These are phyloP conservation scores for Drosophila suboccidentalis DNA, from an alignment of 2,888 invertebrate species.

Conservation along the genomic window DNA sequence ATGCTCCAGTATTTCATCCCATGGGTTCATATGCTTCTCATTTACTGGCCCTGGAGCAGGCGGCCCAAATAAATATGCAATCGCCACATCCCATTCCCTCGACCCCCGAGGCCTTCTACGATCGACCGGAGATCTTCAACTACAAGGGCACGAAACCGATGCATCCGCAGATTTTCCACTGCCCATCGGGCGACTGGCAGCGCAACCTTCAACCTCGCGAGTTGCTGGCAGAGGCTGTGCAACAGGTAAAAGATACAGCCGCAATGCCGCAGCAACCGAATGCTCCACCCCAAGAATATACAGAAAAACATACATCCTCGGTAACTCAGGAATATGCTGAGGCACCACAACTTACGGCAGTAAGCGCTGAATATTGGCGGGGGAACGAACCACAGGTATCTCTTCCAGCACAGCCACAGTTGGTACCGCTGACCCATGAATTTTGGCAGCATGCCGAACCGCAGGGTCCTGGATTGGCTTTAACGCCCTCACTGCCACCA, in stretches of 20 bases:
- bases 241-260: not conserved
- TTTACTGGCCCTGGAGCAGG: slow-evolving; percentile 37
- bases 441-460: not conserved
- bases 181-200: not conserved
- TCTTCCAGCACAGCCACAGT: not conserved
- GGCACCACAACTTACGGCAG: not conserved
- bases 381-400: not conserved
- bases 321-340: not conserved
- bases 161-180: not conserved
- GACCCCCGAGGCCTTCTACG: not conserved
- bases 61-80: slow-evolving; percentile 19
- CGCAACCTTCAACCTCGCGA: not conserved
- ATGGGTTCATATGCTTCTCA: slow-evolving; percentile 43
- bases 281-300: not conserved
- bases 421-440: not conserved
- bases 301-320: not conserved
- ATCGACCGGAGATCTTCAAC: not conserved
- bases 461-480: not conserved
- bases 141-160: not conserved
- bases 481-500: not conserved
- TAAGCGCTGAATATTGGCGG: not conserved
- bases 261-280: not conserved
- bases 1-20: slow-evolving; percentile 56
- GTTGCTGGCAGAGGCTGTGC: not conserved
- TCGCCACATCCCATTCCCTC: slow-evolving; percentile 4